Percentiles rank a stretch among this genome's conserved stretches.
These are phyloP conservation scores for Oreocharis arfaki DNA, from an alignment of 2,113 vertebrate species.

Conservation along the genomic window DNA sequence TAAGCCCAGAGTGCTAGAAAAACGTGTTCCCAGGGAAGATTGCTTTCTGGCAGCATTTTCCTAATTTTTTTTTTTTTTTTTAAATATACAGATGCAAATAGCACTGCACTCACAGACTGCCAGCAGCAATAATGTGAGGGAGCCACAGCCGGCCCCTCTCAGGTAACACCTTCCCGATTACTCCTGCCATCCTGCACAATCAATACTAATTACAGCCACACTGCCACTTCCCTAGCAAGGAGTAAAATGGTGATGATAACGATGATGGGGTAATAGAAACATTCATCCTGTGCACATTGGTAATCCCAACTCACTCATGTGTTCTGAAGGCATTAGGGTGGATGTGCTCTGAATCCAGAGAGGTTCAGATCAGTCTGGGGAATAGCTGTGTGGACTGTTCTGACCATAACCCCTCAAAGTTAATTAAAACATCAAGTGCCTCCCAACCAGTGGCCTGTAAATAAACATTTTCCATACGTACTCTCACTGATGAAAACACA, in stretches of 20 bases:
- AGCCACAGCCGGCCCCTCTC: background rate
- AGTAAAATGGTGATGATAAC: background rate
- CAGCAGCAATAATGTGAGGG: background rate
- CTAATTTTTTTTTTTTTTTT: background rate
- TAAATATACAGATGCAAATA: background rate
- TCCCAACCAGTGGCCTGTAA: background rate
- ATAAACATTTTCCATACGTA: background rate
- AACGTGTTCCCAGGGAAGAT: background rate
- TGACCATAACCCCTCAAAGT: background rate
- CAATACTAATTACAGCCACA: background rate
- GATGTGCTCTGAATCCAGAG: slow-evolving; percentile 7
- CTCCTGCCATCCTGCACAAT: background rate
- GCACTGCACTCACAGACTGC: background rate
- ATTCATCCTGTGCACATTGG: background rate
- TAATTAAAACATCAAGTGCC: background rate
- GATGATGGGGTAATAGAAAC: background rate
- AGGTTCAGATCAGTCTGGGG: background rate
- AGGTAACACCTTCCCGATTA: background rate
- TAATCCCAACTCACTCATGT: background rate
- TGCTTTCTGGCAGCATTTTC: background rate
- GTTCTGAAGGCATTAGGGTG: background rate
- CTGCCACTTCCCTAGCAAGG: background rate
- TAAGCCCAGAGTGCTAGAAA: background rate
- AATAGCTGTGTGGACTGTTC: background rate
- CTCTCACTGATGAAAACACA: background rate